Evolutionary conservation across 2,113 vertebrate species (phyloP), one percentile per base, ranked within the genome.

Genomic region (Gracilinanus agilis): DNA sequence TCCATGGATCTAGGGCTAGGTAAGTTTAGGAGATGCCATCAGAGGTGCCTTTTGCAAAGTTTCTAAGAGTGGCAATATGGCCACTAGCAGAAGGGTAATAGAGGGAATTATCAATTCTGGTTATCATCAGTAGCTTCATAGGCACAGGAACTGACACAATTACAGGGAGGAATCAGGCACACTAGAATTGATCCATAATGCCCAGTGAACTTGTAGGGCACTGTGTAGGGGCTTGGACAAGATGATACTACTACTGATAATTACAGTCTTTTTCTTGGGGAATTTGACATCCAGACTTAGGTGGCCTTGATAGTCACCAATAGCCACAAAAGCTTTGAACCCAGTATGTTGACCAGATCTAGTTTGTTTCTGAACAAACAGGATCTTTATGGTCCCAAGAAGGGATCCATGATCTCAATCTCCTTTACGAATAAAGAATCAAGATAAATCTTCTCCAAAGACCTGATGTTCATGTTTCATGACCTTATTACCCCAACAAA

Each of bases 11-110:
- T 8, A 99, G 99, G n/a, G 99, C 99, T 98, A 99, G 98, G 88
- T 99, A 99, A 0, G 99, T 99, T 99, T 99, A 99, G 2, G 99
- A 99, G 98, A 99, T 99, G 95, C 99, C 99, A 92, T 99, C 99
- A 25, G 99, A 99, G 67, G 99, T 99, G 96, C 99, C 99, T 98
- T 99, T 99, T 29, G 99, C 99, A 0, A 99, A 99, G 99, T 99
- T 99, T 97, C 99, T 99, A 0, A 99, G 98, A 0, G 99, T 99
- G 96, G 99, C 99, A 0, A 99, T 99, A 98, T 99, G 99, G 98
- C 99, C 99, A 95, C 99, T 98, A 8, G 99, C 99, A 0, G 99
- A 99, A 0, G 99, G 99, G 98, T 99, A 99, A 97, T 99, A 99
- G 3, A 49, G 49, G 49, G 49, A 49, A 93, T 99, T 99, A 0